Evolutionary conservation across 2,113 vertebrate species (phyloP).

Genomic region (Sylvicapra grimmia): DNA sequence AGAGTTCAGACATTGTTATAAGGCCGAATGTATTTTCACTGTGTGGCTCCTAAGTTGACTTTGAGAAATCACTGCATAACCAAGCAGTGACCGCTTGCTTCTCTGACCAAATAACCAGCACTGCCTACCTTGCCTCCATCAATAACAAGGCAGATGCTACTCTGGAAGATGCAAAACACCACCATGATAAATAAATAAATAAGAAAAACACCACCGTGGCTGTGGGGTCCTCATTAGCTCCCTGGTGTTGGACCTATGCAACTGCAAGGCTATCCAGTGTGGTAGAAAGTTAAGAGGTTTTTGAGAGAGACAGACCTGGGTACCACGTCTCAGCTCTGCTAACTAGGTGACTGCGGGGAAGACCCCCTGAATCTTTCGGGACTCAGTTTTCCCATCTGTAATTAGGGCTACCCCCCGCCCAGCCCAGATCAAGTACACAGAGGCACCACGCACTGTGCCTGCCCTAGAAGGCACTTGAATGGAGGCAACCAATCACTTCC

Average conservation of each 20-base stretch:
- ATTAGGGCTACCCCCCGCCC: accelerated
- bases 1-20: background rate
- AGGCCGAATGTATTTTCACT: background rate
- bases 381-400: background rate
- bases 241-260: background rate
- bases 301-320: background rate
- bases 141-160: background rate
- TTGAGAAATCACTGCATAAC: background rate
- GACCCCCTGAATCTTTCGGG: background rate
- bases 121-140: background rate
- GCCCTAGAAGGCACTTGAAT: background rate
- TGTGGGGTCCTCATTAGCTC: background rate
- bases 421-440: background rate
- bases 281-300: background rate
- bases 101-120: background rate
- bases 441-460: accelerated
- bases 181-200: background rate
- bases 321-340: background rate
- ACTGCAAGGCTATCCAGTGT: background rate
- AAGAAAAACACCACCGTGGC: background rate
- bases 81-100: background rate
- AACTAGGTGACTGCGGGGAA: background rate
- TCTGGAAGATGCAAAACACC: background rate
- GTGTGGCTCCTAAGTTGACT: background rate
- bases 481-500: background rate